Base-by-base conservation (phyloP, 2,797 vertebrate species). In the Hydrocynus forskahlii region DNA sequence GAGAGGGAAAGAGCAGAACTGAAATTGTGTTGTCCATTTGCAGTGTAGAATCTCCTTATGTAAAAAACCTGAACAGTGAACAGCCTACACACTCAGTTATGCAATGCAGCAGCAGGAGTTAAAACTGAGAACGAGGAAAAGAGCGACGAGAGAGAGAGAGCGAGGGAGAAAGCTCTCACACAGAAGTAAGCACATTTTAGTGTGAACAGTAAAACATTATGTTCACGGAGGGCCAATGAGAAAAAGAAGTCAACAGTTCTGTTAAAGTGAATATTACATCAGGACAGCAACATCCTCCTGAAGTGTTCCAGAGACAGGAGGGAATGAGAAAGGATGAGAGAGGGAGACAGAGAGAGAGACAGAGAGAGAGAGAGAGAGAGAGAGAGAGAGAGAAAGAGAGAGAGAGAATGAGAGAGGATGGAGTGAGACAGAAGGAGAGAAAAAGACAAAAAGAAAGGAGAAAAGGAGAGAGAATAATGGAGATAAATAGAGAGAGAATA, bases 81-180 rank as follows among this genome's bases (percentile, higher is more conserved):
- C 85, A 67, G 85, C 85, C 85, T 83, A 85, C 85, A 81, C 85
- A 84, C 54, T 69, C 76, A 54, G 83, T 84, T 84, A 86, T 78
- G 85, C 78, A 86, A 84, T 83, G 75, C 72, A 83, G 66, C 83
- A 68, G 76, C 81, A 55, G 70, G 69, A 75, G 70, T 63, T 79
- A 55, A 83, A 79, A 75, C 75, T 21, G 14, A 64, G 68, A 72
- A 70, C 19, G 5, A 19, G 63, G 67, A 66, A 79, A 75, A 59
- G 70, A 74, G 79, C 64, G 62, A 68, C 48, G 62, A 64, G 62
- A 64, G 12, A 63, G 25, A 80, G 50, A 40, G 71, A 77, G 67
- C 70, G 70, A 81, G 63, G 50, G 43, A 57, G 35, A 45, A 45
- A 45, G 43, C 29, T 29, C 29, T 29, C 29, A 29, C 29, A 29